Base-by-base conservation (phyloP, 2,888 invertebrate genomes). In the Coenonympha arcania region DNA sequence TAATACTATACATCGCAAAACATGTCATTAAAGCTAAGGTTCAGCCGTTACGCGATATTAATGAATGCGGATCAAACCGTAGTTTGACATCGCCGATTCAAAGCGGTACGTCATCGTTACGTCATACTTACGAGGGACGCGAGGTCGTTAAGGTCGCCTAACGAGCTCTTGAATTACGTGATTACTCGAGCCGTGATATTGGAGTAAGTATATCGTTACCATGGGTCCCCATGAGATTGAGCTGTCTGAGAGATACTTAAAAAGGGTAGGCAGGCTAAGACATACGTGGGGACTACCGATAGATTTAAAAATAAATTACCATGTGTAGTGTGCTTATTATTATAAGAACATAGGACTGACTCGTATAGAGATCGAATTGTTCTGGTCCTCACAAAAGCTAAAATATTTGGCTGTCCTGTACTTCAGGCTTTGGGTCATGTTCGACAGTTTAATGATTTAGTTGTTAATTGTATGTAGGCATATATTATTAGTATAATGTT, bases 101-200 rank as follows among this genome's bases (percentile, higher is more conserved):
- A 44, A 34, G 16, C 16, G 22, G 34, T 44, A 34, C 34, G 44
- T 44, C 44, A 44, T 44, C 44, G 34, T 44, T 44, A 44, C 44
- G 33, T 34, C 31, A 44, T 18, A 44, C 44, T 34, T 44, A 33
- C n/a, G 18, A 44, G 33, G 34, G 34, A 44, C 33, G 33, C 33
- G 15, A 24, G 44, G 34, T 44, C 24, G 44, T 44, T 44, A 44
- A 44, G 24, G 44, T 8, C 33, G 6, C 44, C 18, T 44, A 44
- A 44, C 44, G 44, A 44, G 34, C 44, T 34, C 34, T 44, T 19
- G 34, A 16, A 44, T 44, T 44, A 44, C 44, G 34, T 44, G 44
- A 44, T 44, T 44, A 44, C 44, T 34, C 24, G 33, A 24, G 24
- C 44, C 44, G 33, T 44, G 34, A 34, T 33, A 24, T 34, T 44